Conservation (phyloP, 2,797 vertebrate species). For the Numenius phaeopus region DNA sequence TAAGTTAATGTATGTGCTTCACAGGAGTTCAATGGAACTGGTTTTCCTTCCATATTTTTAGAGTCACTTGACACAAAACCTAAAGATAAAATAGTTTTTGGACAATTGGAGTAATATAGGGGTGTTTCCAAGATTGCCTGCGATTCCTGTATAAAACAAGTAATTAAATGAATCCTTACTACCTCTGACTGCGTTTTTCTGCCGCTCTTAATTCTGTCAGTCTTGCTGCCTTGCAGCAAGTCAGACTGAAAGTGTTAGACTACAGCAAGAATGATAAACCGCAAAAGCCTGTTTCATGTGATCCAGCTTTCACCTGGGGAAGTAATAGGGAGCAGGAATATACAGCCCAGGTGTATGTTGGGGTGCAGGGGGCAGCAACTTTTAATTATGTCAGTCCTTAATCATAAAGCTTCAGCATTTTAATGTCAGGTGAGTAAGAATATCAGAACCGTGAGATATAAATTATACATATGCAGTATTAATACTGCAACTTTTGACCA, state of each 20-base stretch:
- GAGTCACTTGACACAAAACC: background rate
- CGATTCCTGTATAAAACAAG: background rate
- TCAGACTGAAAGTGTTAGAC: background rate
- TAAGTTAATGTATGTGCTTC: background rate
- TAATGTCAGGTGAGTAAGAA: background rate
- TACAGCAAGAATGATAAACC: background rate
- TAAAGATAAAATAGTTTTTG: background rate
- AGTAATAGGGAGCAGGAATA: background rate
- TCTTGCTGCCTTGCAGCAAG: background rate
- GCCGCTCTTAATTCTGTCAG: background rate
- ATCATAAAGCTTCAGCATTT: background rate
- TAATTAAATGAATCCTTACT: background rate
- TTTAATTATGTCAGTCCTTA: background rate
- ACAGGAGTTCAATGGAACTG: background rate
- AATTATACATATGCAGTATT: background rate
- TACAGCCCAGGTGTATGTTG: background rate
- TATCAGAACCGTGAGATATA: background rate
- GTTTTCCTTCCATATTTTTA: background rate
- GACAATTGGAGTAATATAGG: background rate
- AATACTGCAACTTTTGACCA: fast-evolving
- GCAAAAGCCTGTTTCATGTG: background rate
- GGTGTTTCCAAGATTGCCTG: background rate
- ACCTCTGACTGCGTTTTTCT: background rate
- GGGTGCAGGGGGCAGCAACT: background rate
- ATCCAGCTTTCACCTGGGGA: background rate